These are phyloP conservation scores for Drosophila equinoxialis DNA, from an alignment of 1,140 invertebrate species.

Conservation along the genomic window DNA sequence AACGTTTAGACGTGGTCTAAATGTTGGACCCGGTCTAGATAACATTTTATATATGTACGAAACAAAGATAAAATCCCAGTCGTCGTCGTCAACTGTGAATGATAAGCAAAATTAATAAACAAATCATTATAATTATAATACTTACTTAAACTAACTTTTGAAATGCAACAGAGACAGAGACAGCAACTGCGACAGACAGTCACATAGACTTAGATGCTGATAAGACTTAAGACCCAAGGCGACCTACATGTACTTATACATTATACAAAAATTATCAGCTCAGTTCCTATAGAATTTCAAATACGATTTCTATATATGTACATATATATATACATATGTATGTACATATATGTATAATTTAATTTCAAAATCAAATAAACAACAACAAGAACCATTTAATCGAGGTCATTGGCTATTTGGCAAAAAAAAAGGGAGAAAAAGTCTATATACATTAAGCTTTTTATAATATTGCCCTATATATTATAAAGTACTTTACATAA, in stretches of 20 bases:
- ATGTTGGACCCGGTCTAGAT: constrained; percentile 61
- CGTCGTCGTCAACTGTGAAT: background rate
- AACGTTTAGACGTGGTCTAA: constrained; percentile 73
- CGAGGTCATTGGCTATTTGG: constrained; percentile 71
- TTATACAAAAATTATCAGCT: constrained; percentile 47
- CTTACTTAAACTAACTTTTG: constrained; percentile 6
- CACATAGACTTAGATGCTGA: constrained; percentile 22
- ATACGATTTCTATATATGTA: constrained; percentile 20
- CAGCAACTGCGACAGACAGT: constrained; percentile 12
- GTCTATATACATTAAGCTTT: too few species aligned
- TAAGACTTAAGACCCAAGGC: constrained; percentile 37
- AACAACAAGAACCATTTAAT: constrained; percentile 41
- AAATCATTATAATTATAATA: constrained; percentile 12
- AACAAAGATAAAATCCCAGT: background rate
- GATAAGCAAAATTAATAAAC: constrained; percentile 23
- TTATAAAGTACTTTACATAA: too few species aligned
- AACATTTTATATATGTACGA: constrained; percentile 25
- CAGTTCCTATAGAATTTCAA: constrained; percentile 50
- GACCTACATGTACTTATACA: constrained; percentile 40
- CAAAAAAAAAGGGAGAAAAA: constrained; percentile 22
- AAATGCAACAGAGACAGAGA: background rate
- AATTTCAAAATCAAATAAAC: constrained; percentile 42
- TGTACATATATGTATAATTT: constrained; percentile 47
- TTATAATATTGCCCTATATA: too few species aligned
- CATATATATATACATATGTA: background rate